Percentiles rank a stretch among this genome's conserved stretches.
Conservation (phyloP, 2,797 vertebrate species). For the Sebastolobus alascanus region DNA sequence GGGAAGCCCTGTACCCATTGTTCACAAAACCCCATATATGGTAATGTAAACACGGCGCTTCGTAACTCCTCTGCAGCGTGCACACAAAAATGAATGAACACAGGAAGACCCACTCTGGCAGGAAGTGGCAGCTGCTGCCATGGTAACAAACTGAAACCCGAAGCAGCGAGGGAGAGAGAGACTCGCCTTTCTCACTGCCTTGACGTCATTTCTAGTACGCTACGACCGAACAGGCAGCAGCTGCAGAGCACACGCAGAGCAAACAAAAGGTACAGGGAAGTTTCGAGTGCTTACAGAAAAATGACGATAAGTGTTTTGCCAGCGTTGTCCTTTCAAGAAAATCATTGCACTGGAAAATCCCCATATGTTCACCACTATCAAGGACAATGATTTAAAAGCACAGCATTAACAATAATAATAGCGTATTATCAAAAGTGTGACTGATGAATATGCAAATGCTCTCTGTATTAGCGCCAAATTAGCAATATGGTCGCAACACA, state of each 20-base stretch:
- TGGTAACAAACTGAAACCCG: conserved; percentile 86
- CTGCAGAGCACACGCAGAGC: conserved; percentile 72
- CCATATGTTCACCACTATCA: conserved; percentile 58
- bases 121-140: conserved; percentile 89
- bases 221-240: conserved; percentile 70
- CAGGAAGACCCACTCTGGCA: conserved; percentile 87
- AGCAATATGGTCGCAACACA: conserved; percentile 38
- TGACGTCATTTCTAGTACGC: conserved; percentile 88
- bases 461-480: conserved; percentile 48
- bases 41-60: conserved; percentile 84
- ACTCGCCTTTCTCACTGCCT: conserved; percentile 72
- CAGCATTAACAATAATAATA: conserved; percentile 44
- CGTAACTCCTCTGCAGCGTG: conserved; percentile 73
- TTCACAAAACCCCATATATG: conserved; percentile 85
- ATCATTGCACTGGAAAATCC: conserved; percentile 59
- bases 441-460: conserved; percentile 60
- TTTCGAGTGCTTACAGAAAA: conserved; percentile 68
- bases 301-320: conserved; percentile 51
- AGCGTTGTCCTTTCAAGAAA: conserved; percentile 59
- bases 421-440: conserved; percentile 55
- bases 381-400: conserved; percentile 49
- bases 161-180: conserved; percentile 74
- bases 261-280: conserved; percentile 70
- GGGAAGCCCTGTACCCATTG: conserved; percentile 79
- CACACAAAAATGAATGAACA: conserved; percentile 88